phyloP scores from a whole-genome alignment of 2,888 invertebrate species.

The Sphaeridia pumilis region DNA sequence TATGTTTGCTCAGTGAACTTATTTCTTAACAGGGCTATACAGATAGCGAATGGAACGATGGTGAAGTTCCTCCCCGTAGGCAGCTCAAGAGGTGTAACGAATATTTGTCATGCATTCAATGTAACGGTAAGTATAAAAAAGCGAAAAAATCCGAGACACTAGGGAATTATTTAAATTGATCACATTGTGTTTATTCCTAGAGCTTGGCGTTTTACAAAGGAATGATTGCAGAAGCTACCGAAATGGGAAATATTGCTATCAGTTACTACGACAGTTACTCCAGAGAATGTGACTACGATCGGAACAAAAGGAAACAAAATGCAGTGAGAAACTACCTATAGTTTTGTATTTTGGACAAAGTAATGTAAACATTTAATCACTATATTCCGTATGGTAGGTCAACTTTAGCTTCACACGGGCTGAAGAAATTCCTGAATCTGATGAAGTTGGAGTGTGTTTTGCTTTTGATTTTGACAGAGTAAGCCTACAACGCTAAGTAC shows the following conservation, averaged over 20 bases:
- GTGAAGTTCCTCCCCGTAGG: conserved; percentile 29
- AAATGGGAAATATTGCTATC: conserved; percentile 25
- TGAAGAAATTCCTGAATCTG: too few relatives aligned
- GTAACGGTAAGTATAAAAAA: conserved; percentile 20
- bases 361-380: too few relatives aligned
- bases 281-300: conserved; percentile 34
- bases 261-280: conserved; percentile 32
- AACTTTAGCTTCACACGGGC: too few relatives aligned
- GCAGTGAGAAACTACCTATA: conserved; percentile 16
- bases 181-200: too few relatives aligned
- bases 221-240: conserved; percentile 27
- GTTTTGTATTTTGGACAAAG: too few relatives aligned
- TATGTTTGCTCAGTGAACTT: too few relatives aligned
- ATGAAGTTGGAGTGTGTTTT: too few relatives aligned
- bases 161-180: too few relatives aligned
- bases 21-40: not conserved
- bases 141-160: too few relatives aligned
- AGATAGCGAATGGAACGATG: not conserved
- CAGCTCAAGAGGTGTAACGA: conserved; percentile 18
- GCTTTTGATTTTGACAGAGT: too few relatives aligned
- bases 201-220: conserved; percentile 27
- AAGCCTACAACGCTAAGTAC: too few relatives aligned
- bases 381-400: too few relatives aligned
- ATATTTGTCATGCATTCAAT: conserved; percentile 21
- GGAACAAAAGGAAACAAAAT: conserved; percentile 34